phyloP scores from a whole-genome alignment of 1,140 invertebrate species.

The Meloidogyne floridensis region DNA sequence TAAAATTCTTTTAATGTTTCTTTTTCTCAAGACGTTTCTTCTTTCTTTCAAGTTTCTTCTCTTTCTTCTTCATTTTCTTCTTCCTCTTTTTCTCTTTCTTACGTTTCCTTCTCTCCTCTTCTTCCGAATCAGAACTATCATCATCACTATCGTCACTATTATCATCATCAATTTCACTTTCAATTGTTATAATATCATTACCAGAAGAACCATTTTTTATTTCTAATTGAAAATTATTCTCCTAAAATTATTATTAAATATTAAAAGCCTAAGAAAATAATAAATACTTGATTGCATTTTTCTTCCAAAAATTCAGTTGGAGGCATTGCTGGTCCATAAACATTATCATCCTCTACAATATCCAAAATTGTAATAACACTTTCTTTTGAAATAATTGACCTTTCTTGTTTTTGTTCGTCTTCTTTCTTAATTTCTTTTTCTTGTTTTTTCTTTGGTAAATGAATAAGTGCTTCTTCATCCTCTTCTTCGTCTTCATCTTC shows the following conservation, averaged over 20 bases:
- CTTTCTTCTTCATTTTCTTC: not conserved
- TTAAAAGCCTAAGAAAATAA: not conserved
- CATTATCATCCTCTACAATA: constrained; percentile 25
- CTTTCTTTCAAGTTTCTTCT: not conserved
- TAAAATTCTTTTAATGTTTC: no score
- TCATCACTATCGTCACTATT: not conserved
- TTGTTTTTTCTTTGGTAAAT: constrained; percentile 8
- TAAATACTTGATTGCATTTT: not conserved
- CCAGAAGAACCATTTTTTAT: not conserved
- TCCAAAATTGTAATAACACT: constrained; percentile 16
- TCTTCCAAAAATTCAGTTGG: constrained; percentile 14
- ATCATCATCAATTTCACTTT: not conserved
- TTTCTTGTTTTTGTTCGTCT: not conserved
- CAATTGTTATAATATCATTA: not conserved
- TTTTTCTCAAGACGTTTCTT: no score
- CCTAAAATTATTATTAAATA: not conserved
- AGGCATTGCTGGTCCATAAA: constrained; percentile 29
- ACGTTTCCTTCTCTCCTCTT: not conserved
- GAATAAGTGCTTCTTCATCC: not conserved
- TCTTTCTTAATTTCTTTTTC: constrained; percentile 7
- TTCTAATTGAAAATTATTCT: not conserved
- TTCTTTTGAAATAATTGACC: not conserved
- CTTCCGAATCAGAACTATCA: not conserved
- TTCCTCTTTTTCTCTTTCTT: not conserved
- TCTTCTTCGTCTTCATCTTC: constrained; percentile 15